Base-by-base conservation (phyloP, 1,140 invertebrate genomes). In the Chironomus striatipennis region DNA sequence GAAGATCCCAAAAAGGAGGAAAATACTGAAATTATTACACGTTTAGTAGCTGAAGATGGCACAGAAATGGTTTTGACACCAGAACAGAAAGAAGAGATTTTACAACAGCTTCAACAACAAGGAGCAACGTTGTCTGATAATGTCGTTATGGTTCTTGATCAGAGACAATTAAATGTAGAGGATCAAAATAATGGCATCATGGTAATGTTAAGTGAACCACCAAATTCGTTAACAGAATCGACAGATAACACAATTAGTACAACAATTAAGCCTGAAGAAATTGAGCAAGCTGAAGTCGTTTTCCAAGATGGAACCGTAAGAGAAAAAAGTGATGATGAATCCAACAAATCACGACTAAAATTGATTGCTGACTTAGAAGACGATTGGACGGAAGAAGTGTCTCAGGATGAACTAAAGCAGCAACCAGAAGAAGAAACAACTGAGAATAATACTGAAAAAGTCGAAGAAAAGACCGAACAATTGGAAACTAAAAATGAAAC, bases 21-120 rank as follows among this genome's bases (percentile, higher is more conserved):
- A 8, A 21, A 21, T 57, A 20, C 12, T 9, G 64, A n/a, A 43
- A 24, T 74, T 17, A 24, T 73, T 42, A 17, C 77, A 0, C 81
- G 81, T 70, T 82, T 82, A 74, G 79, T 82, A 10, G 79, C 77
- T 7, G 80, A 81, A 20, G 81, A 82, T 76, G 81, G 81, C 21
- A 80, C 79, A 70, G 80, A 81, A 73, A 79, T 82, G 18, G 77
- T 81, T 74, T 76, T 82, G 5, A 82, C 81, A 7, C 77, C 79
- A 2, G 80, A 81, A 70, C 81, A 82, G 34, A 78, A 81, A 10
- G 80, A 82, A 17, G 81, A 82, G 73, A 82, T 82, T 9, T 67
- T 42, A 10, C 74, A 81, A 0, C 81, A 80, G 76, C 79, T 81
- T 21, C 79, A 82, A 47, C 79, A 80, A 20, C 79, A 79, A 9